phyloP scores from a whole-genome alignment of 2,797 vertebrate genomes.

The Myotis planiceps region DNA sequence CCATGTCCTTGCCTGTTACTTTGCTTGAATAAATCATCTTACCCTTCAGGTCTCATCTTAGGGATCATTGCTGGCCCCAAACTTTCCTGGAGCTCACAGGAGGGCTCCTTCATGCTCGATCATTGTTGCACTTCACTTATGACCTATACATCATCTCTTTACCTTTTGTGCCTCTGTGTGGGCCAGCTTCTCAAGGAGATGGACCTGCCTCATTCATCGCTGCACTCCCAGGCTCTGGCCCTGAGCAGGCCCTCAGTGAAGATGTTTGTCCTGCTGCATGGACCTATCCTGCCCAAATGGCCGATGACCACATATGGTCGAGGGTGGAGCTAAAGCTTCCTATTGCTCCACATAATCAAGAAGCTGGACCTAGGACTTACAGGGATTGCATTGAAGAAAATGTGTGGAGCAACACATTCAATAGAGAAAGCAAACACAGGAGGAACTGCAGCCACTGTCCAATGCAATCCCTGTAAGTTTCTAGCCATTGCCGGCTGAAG shows the following conservation, averaged over 20 bases:
- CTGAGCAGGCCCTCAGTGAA: neutral
- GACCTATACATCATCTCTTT: neutral
- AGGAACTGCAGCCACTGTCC: neutral
- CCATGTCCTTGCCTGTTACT: neutral
- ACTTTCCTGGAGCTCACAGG: neutral
- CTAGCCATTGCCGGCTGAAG: neutral
- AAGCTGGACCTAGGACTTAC: neutral
- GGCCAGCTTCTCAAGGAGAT: neutral
- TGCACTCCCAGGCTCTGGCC: neutral
- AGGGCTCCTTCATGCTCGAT: fast-evolving
- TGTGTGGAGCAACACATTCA: neutral
- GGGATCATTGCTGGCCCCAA: neutral
- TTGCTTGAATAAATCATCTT: neutral
- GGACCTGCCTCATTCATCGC: neutral
- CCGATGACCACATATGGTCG: neutral
- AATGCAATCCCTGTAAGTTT: neutral
- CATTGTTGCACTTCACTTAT: neutral
- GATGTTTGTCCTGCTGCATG: neutral
- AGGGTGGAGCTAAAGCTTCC: neutral
- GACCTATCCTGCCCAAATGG: neutral
- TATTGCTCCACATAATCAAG: neutral
- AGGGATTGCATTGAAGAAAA: too few relatives aligned
- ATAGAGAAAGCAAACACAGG: neutral
- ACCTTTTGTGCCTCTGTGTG: neutral
- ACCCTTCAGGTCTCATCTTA: neutral